Base-by-base conservation (phyloP, 2,888 invertebrate genomes). In the Xylota segnis region DNA sequence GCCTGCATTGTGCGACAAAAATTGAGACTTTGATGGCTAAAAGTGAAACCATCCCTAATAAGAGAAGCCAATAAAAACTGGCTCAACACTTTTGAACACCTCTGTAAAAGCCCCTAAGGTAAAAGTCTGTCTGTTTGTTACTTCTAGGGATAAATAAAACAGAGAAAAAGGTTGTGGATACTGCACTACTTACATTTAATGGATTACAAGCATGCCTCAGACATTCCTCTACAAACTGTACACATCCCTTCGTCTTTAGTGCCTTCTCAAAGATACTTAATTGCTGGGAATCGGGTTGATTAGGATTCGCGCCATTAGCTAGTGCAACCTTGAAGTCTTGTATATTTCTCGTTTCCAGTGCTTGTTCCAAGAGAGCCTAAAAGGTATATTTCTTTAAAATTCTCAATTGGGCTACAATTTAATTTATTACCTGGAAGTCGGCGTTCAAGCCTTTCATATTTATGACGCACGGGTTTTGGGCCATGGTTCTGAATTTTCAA, bases 221-320 rank as follows among this genome's bases (percentile, higher is more conserved):
- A 37, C 92, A 92, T 59, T 90, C 91, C 47, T 89, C 89, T 7
- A 92, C 90, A 83, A 92, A 92, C 0, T 90, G 90, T 0, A 87
- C 89, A 76, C 91, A 90, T 0, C 90, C 91, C 4, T 89, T 83
- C 0, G 91, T 92, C 50, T 90, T 90, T 0, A 92, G 81, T 0
- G 91, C 90, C 88, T 90, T 90, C 87, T 92, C 91, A 59, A 89
- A 92, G 29, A 92, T 75, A 65, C 89, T 90, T 2, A 88, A 71
- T 74, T 91, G 86, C 5, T 89, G 88, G 4, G 90, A 89, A 63
- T 91, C 91, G 65, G 83, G 87, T 27, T 88, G 83, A n/a, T 89
- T 88, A 0, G 92, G 90, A 56, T 90, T 90, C 2, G 91, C 92
- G 12, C 91, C 92, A 89, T 89, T 90, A 54, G 91, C 90, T 3